phyloP scores from a whole-genome alignment of 2,888 invertebrate species.

The Leucoptera coffeella region DNA sequence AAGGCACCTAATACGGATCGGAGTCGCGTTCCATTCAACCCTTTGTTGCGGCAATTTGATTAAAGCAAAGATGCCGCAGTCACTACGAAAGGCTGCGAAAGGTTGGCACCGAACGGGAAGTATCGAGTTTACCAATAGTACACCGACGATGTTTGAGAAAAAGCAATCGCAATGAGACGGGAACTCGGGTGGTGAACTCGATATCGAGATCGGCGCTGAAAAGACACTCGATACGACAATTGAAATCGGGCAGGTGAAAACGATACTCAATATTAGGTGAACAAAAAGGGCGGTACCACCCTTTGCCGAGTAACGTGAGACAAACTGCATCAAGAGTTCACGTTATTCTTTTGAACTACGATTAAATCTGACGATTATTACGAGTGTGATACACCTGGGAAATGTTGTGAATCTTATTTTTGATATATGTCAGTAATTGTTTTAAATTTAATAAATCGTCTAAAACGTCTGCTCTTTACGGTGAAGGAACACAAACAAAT shows the following conservation, averaged over 20 bases:
- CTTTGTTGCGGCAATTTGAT: constrained; percentile 49
- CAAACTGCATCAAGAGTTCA: too few species aligned
- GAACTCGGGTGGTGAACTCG: constrained; percentile 1
- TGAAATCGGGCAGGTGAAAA: constrained; percentile 15
- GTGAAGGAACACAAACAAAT: too few species aligned
- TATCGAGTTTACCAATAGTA: constrained; percentile 47
- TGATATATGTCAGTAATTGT: too few species aligned
- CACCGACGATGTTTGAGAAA: constrained; percentile 27
- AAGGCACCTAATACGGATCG: constrained; percentile 41
- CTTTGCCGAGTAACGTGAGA: too few species aligned
- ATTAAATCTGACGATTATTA: too few species aligned
- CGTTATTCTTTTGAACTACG: too few species aligned
- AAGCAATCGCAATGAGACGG: not conserved
- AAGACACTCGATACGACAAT: constrained; percentile 3
- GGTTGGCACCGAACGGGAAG: constrained; percentile 38
- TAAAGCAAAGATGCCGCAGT: constrained; percentile 47
- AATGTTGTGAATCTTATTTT: too few species aligned
- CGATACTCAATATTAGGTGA: constrained; percentile 19
- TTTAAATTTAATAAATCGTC: too few species aligned
- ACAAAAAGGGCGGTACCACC: constrained; percentile 14
- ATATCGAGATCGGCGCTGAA: constrained; percentile 1
- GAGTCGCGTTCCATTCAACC: constrained; percentile 43
- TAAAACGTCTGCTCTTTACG: too few species aligned
- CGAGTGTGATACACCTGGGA: too few species aligned
- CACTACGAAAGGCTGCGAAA: constrained; percentile 39